Conservation (phyloP, 2,797 vertebrate species). For the Pangasius larnaudii region DNA sequence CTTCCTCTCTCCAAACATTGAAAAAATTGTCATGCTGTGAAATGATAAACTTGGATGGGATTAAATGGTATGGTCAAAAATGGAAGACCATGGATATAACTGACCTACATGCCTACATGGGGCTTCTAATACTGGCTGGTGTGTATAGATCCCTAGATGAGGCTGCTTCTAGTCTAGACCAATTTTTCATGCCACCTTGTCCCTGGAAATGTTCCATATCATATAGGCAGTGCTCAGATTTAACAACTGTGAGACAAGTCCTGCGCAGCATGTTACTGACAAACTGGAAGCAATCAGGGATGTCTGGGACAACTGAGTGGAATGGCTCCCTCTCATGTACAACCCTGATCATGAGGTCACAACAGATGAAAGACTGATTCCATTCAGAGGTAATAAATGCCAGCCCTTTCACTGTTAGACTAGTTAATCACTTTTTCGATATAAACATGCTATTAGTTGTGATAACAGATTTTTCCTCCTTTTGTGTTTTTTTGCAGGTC, state of each 20-base stretch:
- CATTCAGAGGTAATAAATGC: no score
- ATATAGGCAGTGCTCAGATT: conserved; percentile 13
- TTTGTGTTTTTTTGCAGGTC: background rate
- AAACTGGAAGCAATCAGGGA: no score
- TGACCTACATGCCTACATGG: background rate
- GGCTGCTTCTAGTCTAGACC: conserved; percentile 38
- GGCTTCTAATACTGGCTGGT: no score
- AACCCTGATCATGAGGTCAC: no score
- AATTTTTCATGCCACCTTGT: conserved; percentile 20
- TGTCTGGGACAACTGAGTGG: no score
- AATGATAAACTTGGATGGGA: background rate
- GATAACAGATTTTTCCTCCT: no score
- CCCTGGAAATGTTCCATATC: conserved; percentile 21
- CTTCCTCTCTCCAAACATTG: conserved; percentile 26
- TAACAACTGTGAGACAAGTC: conserved; percentile 15
- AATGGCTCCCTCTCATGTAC: no score
- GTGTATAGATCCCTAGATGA: background rate
- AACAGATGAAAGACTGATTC: no score
- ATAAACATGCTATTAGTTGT: no score
- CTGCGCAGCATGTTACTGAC: background rate
- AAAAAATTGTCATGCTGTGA: background rate
- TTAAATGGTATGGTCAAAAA: background rate
- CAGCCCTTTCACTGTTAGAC: background rate
- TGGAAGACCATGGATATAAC: background rate
- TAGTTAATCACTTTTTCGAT: no score